A percentile compares a stretch with the other conserved stretches of the same genome.
These are phyloP conservation scores for Caenorhabditis remanei DNA, from an alignment of 1,140 invertebrate species.

Conservation along the genomic window DNA sequence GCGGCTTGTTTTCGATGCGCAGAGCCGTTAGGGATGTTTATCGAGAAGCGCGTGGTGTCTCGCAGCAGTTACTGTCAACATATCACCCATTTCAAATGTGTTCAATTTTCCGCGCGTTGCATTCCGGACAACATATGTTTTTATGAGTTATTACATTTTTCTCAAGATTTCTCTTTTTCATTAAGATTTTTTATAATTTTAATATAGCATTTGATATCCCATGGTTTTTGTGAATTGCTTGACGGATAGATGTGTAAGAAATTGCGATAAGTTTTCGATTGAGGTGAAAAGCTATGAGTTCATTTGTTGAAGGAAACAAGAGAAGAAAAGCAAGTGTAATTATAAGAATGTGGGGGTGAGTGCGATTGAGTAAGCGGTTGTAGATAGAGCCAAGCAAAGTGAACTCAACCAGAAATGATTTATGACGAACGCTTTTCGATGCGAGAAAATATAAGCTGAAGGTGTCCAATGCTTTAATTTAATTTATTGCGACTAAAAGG, in stretches of 20 bases:
- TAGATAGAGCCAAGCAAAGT: background rate
- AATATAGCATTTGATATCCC: too few species aligned
- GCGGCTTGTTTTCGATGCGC: slow-evolving; percentile 26
- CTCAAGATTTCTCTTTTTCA: background rate
- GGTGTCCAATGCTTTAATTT: background rate
- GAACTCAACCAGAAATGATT: slow-evolving; percentile 51
- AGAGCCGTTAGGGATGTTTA: slow-evolving; percentile 16
- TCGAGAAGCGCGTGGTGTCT: background rate
- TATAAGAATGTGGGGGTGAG: slow-evolving; percentile 40
- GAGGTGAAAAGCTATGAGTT: background rate
- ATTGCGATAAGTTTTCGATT: background rate
- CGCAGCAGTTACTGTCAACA: slow-evolving; percentile 31
- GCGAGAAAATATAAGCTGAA: background rate
- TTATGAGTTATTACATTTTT: background rate
- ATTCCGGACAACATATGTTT: background rate
- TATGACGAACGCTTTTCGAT: slow-evolving; percentile 9
- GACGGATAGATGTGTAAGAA: too few species aligned
- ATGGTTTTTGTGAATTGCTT: too few species aligned
- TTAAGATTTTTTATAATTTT: too few species aligned
- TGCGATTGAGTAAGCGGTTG: background rate
- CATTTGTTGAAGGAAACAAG: background rate
- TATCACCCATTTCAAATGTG: background rate
- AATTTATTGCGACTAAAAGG: too few species aligned
- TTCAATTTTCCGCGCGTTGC: background rate
- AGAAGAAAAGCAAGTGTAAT: slow-evolving; percentile 28